Conservation (phyloP, 2,113 vertebrate genomes). For the Melanerpes formicivorus region DNA sequence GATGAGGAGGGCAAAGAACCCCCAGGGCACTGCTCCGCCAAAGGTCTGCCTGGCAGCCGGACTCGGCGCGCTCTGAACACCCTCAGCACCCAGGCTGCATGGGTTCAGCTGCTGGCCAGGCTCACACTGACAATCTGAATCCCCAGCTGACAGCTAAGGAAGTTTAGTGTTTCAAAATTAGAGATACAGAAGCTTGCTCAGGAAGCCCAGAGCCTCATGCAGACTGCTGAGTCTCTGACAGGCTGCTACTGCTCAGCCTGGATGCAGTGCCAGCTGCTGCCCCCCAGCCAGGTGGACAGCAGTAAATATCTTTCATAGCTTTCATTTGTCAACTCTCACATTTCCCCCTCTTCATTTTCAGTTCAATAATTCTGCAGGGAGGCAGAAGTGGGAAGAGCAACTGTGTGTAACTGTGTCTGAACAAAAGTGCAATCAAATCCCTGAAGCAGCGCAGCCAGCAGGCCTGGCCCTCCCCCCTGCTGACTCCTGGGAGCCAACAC, state of each 20-base stretch:
- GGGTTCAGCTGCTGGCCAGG: slow-evolving; percentile 42
- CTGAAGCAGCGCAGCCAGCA: slow-evolving; percentile 70
- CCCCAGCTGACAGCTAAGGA: slow-evolving; percentile 42
- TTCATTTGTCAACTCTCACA: slow-evolving; percentile 69
- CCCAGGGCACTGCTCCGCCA: slow-evolving; percentile 54
- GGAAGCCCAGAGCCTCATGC: slow-evolving; percentile 60
- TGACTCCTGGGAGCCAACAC: slow-evolving; percentile 8
- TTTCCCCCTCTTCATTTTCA: slow-evolving; percentile 64
- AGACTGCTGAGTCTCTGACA: slow-evolving; percentile 22
- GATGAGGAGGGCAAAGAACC: slow-evolving; percentile 48
- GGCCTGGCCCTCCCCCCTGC: slow-evolving; percentile 42
- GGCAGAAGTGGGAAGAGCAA: slow-evolving; percentile 32
- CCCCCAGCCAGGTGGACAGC: background rate
- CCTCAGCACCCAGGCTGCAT: slow-evolving; percentile 64
- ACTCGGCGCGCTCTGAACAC: slow-evolving; percentile 66
- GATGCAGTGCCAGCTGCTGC: slow-evolving; percentile 18
- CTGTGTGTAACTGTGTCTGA: slow-evolving; percentile 7
- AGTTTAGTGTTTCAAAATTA: slow-evolving; percentile 63
- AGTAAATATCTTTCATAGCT: slow-evolving; percentile 65
- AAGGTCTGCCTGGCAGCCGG: slow-evolving; percentile 33
- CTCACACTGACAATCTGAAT: slow-evolving; percentile 52
- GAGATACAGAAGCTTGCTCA: slow-evolving; percentile 58
- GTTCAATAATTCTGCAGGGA: slow-evolving; percentile 72
- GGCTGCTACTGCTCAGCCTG: slow-evolving; percentile 53
- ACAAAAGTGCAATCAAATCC: slow-evolving; percentile 79